Base-by-base conservation (phyloP, 2,113 vertebrate species). In the Neodontobutis hainanensis region DNA sequence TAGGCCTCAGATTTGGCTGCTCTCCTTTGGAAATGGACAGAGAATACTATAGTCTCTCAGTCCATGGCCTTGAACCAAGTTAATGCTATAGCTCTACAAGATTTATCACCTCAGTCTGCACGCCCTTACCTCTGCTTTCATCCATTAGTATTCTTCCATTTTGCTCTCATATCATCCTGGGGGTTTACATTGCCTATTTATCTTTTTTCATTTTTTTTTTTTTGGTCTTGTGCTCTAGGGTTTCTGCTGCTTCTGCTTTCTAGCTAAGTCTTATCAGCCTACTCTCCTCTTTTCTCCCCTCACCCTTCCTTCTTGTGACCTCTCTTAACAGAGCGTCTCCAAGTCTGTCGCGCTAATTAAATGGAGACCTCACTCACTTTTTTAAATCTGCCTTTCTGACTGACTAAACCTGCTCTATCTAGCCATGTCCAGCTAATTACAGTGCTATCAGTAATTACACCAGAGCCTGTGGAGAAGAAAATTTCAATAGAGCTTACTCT, bases 361-460 rank as follows among this genome's bases (percentile, higher is more conserved):
- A 89, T 79, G 74, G 62, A 73, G 77, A 79, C 74, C 59, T 83
- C 70, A 68, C 70, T 64, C 50, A 67, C 65, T 34, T 72, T 76
- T 49, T 82, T 27, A 84, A 78, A 61, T 79, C 68, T 65, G 12
- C 71, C 60, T 68, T 77, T 85, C 71, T 74, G 62, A 44, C 70
- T 53, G 78, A 73, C 82, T 63, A 63, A 86, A 80, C 62, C 67
- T 72, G 57, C 65, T 32, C 76, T 82, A 78, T 89, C 78, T 81
- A 12, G 15, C 80, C 76, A 71, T 81, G 80, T 85, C 85, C 56
- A 52, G 84, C 88, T 91, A 88, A 91, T 90, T 88, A 88, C 84
- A 84, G 85, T 59, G 69, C 84, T 88, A 86, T 85, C 84, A 80
- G 84, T 88, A 88, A 91, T 91, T 91, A 88, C 75, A 81, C 82